Evolutionary conservation across 1,140 invertebrate genomes (phyloP), one percentile per base, ranked within the genome.

Genomic region (Aporrectodea caliginosa): DNA sequence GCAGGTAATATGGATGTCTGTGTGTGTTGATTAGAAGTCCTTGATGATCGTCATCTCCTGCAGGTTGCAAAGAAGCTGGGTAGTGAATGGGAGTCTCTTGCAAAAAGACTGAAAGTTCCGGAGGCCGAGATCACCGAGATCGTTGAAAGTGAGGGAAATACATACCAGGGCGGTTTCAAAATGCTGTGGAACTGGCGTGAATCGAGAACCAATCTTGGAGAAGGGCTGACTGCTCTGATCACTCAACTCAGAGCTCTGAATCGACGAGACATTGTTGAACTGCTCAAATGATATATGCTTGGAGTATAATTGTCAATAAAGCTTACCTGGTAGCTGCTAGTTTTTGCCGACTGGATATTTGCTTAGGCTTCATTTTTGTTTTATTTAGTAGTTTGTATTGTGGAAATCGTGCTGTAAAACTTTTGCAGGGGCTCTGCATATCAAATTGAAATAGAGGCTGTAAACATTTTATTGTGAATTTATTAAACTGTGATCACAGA

Each of bases 131-230:
- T 80, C 35, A 33, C 77, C 14, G 79, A 80, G 33, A 73, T 77
- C 22, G 68, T 70, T 22, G n/a, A 58, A 14, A 33, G 32, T 16
- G 69, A 70, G 29, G 79, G 69, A 32, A 58, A 43, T 29, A 72
- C 69, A 31, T 80, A 80, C 33, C 79, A 80, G 34, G 74, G 75
- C 27, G 58, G 35, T 22, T 80, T 80, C 75, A 80, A 75, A 35
- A 71, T 77, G 58, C 35, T 80, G 29, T 80, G 74, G 75, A 69
- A 30, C n/a, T 80, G 79, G 79, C 35, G 79, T 0, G 79, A 80
- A 32, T 73, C 34, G 33, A 73, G 43, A 30, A 73, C 71, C 70
- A 33, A n/a, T 68, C 75, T 16, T 29, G 33, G 29, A n/a, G 75
- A 43, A 31, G 30, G 75, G 12, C 31, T 76, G 2, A 31, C 29